phyloP scores from a whole-genome alignment of 2,113 vertebrate species.

The Colaptes auratus region DNA sequence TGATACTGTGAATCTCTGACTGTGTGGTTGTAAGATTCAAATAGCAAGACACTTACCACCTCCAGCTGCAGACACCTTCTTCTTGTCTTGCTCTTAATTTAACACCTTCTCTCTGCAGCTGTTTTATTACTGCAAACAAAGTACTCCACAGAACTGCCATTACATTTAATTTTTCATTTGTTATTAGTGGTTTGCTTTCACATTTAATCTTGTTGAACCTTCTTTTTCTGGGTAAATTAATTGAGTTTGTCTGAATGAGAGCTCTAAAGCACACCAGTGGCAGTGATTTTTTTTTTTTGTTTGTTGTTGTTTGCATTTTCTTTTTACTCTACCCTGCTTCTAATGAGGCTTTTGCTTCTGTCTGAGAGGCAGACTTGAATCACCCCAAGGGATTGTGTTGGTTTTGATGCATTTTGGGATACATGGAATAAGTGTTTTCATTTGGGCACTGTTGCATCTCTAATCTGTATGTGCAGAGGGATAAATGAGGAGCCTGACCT shows the following conservation, averaged over 20 bases:
- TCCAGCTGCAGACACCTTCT: no score
- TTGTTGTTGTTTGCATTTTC: background rate
- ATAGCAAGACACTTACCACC: no score
- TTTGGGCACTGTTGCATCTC: background rate
- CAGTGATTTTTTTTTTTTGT: background rate
- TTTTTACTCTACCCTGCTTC: background rate
- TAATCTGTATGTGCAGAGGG: background rate
- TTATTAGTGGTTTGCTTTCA: background rate
- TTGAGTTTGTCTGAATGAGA: background rate
- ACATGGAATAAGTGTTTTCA: background rate
- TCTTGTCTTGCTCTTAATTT: background rate
- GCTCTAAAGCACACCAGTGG: background rate
- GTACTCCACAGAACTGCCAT: background rate
- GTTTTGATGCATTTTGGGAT: background rate
- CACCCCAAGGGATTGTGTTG: background rate
- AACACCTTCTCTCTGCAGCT: background rate
- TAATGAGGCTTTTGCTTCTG: background rate
- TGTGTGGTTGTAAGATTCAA: no score
- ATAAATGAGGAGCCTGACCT: background rate
- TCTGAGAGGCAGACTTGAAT: background rate
- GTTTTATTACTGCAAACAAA: background rate
- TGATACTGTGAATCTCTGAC: no score
- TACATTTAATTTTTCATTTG: background rate
- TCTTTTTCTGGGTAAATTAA: background rate
- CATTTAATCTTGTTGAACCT: background rate